A percentile compares a stretch with the other conserved stretches of the same genome.
phyloP scores from a whole-genome alignment of 2,113 vertebrate species.

The Boulengeromyrus knoepffleri region DNA sequence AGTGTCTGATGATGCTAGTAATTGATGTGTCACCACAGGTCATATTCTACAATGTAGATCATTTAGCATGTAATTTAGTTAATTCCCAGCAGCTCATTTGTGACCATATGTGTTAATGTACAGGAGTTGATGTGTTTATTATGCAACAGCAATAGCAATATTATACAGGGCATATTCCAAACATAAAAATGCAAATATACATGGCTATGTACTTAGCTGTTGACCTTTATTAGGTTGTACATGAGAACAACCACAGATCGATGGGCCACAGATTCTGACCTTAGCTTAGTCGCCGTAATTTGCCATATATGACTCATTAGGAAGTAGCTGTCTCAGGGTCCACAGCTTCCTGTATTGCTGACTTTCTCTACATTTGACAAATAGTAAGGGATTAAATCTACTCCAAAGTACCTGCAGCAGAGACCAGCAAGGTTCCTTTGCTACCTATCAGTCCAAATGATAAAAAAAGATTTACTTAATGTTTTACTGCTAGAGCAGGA shows the following conservation, averaged over 20 bases:
- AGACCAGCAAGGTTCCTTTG: background rate
- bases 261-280: background rate
- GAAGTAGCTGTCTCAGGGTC: background rate
- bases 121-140: background rate
- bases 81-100: background rate
- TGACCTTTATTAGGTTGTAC: background rate
- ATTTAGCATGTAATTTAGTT: background rate
- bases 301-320: background rate
- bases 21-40: background rate
- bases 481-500: background rate
- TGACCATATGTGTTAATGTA: background rate
- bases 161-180: background rate
- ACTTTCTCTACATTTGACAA: background rate
- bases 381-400: background rate
- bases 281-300: background rate
- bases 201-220: background rate
- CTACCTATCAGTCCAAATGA: background rate
- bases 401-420: background rate
- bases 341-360: background rate
- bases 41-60: background rate
- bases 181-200: background rate
- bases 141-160: background rate
- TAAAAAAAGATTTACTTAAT: background rate
- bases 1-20: background rate
- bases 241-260: background rate